These are phyloP conservation scores for Chloroclystis v-ata DNA, from an alignment of 2,888 invertebrate species.

Conservation along the genomic window DNA sequence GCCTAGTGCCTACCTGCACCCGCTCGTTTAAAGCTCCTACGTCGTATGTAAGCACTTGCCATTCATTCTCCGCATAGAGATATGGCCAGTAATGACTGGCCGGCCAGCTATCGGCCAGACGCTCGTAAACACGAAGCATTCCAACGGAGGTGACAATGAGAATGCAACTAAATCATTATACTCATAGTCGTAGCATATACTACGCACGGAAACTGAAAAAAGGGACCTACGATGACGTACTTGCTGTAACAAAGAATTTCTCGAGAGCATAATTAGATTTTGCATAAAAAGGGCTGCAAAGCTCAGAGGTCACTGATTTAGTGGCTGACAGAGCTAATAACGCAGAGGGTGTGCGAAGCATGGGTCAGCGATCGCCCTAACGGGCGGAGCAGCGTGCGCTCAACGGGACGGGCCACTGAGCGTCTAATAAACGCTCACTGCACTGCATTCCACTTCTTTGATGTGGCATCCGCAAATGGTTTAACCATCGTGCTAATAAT, in stretches of 20 bases:
- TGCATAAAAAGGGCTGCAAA: constrained; percentile 40
- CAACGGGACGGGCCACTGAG: constrained; percentile 31
- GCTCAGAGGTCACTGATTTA: constrained; percentile 58
- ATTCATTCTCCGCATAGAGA: constrained; percentile 71
- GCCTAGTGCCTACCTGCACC: constrained; percentile 66
- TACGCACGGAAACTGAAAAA: neutral
- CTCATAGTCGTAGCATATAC: constrained; percentile 38
- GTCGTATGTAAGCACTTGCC: constrained; percentile 64
- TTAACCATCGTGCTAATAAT: constrained; percentile 12
- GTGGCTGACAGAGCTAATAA: constrained; percentile 40
- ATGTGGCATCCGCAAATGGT: neutral
- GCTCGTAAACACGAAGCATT: constrained; percentile 72
- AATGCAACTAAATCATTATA: constrained; percentile 65
- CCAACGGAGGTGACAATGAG: constrained; percentile 60
- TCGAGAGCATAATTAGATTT: constrained; percentile 41
- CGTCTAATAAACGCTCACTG: constrained; percentile 7
- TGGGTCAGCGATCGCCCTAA: constrained; percentile 64
- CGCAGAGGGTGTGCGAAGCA: constrained; percentile 49
- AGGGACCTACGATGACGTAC: constrained; percentile 34
- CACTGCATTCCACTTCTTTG: neutral
- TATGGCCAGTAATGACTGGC: constrained; percentile 70
- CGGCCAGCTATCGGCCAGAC: constrained; percentile 65
- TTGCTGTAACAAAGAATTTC: constrained; percentile 34
- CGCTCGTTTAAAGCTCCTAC: constrained; percentile 58
- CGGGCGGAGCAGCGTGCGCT: constrained; percentile 43